phyloP scores from a whole-genome alignment of 2,113 vertebrate genomes.

The Anseranas semipalmata region DNA sequence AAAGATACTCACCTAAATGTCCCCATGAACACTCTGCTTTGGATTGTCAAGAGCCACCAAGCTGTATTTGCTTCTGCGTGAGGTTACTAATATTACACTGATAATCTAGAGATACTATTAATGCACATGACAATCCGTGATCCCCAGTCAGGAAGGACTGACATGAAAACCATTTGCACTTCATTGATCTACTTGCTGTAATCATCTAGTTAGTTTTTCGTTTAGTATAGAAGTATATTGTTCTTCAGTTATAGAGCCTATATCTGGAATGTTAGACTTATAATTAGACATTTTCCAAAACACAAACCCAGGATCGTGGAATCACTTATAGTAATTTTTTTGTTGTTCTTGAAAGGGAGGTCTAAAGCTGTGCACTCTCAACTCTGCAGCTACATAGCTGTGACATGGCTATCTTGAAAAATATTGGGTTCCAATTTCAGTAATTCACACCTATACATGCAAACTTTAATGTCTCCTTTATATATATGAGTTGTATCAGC shows the following conservation, averaged over 20 bases:
- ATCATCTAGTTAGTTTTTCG: not conserved
- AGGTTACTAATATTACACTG: not conserved
- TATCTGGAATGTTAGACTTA: not conserved
- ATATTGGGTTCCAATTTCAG: not conserved
- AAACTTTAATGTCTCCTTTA: not conserved
- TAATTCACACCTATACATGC: not conserved
- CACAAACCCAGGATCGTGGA: not conserved
- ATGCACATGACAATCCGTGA: not conserved
- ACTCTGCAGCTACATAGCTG: not conserved
- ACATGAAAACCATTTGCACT: not conserved
- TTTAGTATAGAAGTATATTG: not conserved
- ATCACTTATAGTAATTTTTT: accelerated
- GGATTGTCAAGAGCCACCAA: not conserved
- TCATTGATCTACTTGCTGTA: not conserved
- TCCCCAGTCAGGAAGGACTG: not conserved
- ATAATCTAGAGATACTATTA: not conserved
- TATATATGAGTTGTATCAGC: not conserved
- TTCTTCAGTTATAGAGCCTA: not conserved
- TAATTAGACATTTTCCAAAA: not conserved
- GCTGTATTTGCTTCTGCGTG: not conserved
- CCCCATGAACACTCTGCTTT: not conserved
- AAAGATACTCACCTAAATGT: not conserved
- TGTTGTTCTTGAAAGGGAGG: not conserved
- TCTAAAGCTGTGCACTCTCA: not conserved
- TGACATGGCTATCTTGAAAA: not conserved